A percentile compares a stretch with the other conserved stretches of the same genome.
phyloP scores from a whole-genome alignment of 2,888 invertebrate species.

The Tetrapedia diversipes region DNA sequence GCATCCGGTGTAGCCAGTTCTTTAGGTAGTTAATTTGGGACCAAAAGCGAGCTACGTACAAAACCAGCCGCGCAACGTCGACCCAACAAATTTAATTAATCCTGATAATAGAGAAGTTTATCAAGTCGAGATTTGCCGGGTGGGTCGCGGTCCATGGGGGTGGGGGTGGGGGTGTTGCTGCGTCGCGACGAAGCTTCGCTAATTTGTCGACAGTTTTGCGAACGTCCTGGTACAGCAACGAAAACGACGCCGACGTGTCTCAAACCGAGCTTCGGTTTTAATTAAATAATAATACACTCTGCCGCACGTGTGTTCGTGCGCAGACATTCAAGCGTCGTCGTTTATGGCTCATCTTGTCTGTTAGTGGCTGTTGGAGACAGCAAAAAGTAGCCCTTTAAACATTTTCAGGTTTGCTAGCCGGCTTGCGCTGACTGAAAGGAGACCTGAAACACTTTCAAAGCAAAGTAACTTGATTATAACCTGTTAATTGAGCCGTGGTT shows the following conservation, averaged over 20 bases:
- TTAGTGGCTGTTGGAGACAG: too few relatives aligned
- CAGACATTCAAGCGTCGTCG: constrained; percentile 3
- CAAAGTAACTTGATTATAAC: too few relatives aligned
- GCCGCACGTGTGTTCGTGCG: constrained; percentile 1
- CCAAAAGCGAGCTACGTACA: too few relatives aligned
- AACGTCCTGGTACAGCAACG: constrained; percentile 43
- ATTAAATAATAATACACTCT: constrained; percentile 68
- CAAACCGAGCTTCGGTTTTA: constrained; percentile 58
- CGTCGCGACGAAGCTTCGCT: constrained; percentile 38
- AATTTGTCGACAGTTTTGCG: constrained; percentile 65
- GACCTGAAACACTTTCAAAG: too few relatives aligned
- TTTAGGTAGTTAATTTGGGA: too few relatives aligned
- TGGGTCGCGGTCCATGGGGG: constrained; percentile 4
- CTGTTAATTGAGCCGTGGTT: too few relatives aligned
- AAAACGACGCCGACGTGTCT: constrained; percentile 46
- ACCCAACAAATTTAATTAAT: constrained; percentile 66
- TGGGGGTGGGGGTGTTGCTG: not conserved
- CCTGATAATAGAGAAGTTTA: constrained; percentile 67
- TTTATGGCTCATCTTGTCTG: too few relatives aligned
- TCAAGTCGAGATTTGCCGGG: constrained; percentile 34
- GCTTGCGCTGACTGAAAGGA: too few relatives aligned
- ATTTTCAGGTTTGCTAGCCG: too few relatives aligned
- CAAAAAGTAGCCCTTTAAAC: too few relatives aligned
- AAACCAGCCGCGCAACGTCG: constrained; percentile 31
- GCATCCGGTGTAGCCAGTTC: too few relatives aligned